Percentiles rank a stretch among this genome's conserved stretches.
These are phyloP conservation scores for Empidonax traillii DNA, from an alignment of 2,113 vertebrate genomes.

Conservation along the genomic window DNA sequence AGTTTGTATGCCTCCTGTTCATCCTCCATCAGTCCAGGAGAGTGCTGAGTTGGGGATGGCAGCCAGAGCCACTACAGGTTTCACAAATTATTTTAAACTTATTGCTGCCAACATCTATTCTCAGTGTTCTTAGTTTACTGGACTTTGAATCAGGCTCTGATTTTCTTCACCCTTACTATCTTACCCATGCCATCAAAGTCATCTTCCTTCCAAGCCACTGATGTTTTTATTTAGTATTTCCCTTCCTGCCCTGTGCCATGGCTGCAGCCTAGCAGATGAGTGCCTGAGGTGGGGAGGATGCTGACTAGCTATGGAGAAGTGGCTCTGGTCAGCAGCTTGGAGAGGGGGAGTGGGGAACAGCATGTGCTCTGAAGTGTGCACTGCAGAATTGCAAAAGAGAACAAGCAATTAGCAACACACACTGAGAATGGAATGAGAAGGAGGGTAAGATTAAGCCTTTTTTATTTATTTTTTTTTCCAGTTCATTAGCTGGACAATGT, in stretches of 20 bases:
- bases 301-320: neutral
- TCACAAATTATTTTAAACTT: neutral
- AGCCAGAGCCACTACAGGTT: neutral
- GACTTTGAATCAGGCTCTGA: neutral
- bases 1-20: neutral
- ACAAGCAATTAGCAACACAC: neutral
- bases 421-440: neutral
- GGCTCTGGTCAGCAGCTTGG: rapidly evolving
- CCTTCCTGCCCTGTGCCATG: neutral
- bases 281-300: neutral
- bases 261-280: neutral
- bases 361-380: neutral
- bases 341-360: neutral
- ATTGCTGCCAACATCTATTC: neutral
- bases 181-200: neutral
- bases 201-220: neutral
- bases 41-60: neutral
- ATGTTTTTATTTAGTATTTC: neutral
- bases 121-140: neutral
- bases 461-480: neutral
- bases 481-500: neutral
- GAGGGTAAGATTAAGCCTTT: neutral
- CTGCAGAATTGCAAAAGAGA: neutral
- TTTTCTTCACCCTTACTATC: neutral
- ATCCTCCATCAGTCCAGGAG: neutral